phyloP scores from a whole-genome alignment of 2,113 vertebrate species.

The Panurus biarmicus region DNA sequence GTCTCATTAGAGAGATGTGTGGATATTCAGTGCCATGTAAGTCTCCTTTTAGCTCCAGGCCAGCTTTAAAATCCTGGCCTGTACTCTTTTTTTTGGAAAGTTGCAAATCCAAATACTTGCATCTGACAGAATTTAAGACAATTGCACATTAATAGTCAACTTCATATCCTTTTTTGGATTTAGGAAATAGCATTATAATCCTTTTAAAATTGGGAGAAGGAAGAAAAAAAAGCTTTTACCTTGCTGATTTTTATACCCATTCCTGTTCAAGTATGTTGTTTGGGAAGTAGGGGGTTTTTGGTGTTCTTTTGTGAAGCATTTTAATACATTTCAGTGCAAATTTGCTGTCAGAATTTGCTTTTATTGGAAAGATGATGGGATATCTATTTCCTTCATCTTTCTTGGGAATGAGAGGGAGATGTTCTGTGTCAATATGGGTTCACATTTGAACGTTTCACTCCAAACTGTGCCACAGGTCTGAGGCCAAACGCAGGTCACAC shows the following conservation, averaged over 20 bases:
- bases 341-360: rapidly evolving
- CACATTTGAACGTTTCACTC: background rate
- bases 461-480: background rate
- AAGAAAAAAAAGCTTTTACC: background rate
- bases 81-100: background rate
- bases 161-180: background rate
- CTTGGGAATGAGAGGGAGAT: background rate
- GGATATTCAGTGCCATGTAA: background rate
- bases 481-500: background rate
- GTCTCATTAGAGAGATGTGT: conserved; percentile 33
- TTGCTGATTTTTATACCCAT: background rate
- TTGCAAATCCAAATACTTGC: background rate
- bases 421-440: background rate
- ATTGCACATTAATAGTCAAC: background rate
- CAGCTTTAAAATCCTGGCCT: background rate
- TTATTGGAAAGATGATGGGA: background rate
- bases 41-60: background rate
- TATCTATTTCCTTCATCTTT: background rate
- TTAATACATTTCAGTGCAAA: background rate
- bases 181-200: background rate
- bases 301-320: background rate
- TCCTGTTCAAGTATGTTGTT: background rate
- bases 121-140: background rate
- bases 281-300: rapidly evolving
- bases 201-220: background rate